Evolutionary conservation across 2,113 vertebrate species (phyloP).

Genomic region (Dasyprocta punctata): DNA sequence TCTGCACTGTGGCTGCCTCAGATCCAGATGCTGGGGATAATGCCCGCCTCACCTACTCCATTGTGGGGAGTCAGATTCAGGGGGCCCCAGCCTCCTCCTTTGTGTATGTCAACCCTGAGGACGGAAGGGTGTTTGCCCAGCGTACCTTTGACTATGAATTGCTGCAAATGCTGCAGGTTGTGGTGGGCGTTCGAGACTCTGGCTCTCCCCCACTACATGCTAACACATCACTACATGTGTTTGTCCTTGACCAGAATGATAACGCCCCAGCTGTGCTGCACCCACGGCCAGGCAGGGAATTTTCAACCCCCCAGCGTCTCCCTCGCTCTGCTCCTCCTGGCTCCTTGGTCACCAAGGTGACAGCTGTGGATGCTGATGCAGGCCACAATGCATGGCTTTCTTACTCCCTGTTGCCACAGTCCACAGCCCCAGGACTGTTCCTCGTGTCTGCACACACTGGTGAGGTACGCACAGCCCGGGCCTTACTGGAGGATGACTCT

Average conservation of each 20-base stretch:
- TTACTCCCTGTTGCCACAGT: constrained; percentile 87
- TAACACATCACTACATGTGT: constrained; percentile 87
- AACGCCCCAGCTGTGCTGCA: constrained; percentile 89
- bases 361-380: constrained; percentile 91
- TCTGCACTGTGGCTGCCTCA: constrained; percentile 89
- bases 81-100: constrained; percentile 88
- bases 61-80: constrained; percentile 84
- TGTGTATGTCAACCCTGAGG: constrained; percentile 89
- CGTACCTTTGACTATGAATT: constrained; percentile 89
- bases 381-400: constrained; percentile 94
- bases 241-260: constrained; percentile 90
- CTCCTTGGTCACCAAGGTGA: constrained; percentile 92
- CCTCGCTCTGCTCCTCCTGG: constrained; percentile 89
- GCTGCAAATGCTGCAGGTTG: constrained; percentile 86
- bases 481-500: constrained; percentile 88
- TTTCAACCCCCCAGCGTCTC: constrained; percentile 85
- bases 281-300: constrained; percentile 84
- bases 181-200: constrained; percentile 84
- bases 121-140: constrained; percentile 89
- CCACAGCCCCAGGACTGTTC: constrained; percentile 90
- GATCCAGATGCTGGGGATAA: constrained; percentile 89
- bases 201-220: constrained; percentile 84
- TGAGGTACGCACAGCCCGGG: constrained; percentile 90
- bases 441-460: constrained; percentile 89
- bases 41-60: constrained; percentile 87